Evolutionary conservation across 1,140 invertebrate species (phyloP), one percentile per base, ranked within the genome.

Genomic region (Eriosoma lanigerum): DNA sequence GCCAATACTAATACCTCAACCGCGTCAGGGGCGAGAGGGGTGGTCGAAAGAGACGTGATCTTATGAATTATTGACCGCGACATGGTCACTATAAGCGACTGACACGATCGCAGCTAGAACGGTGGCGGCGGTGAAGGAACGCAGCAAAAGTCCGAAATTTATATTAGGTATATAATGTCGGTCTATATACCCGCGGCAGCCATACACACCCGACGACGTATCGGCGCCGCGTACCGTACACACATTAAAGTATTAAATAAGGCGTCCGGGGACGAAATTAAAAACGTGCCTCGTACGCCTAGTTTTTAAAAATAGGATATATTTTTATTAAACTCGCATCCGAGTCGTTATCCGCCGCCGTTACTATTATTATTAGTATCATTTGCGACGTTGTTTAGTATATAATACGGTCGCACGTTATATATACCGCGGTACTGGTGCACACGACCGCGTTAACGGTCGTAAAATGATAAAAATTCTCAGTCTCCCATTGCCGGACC

Each of bases 401-500:
- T 38, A 38, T 38, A 38, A 38, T 38, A 38, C 32, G 13, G 38
- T 48, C 0, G 73, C 17, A 60, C 56, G 13, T 32, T 17, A 38
- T 24, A 60, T 26, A 62, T 54, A 38, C 24, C 73, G 38, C 73
- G 4, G 32, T 38, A 19, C n/a, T 26, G 58, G 13, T 60, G 58
- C 52, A 13, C 46, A n/a, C 66, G 66, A 26, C 66, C 56, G 32
- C 56, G 32, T 78, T 78, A 78, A 62, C 24, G 75, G 75, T 78
- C 75, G 75, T 78, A 78, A 78, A 78, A 78, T 78, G 75, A 48
- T 78, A 78, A 78, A 78, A 78, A 78, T 76, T 58, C 54, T 60
- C 73, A 3, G 13, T 17, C 50, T 26, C 72, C 26, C n/a, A n/a
- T n/a, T n/a, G n/a, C n/a, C n/a, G n/a, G n/a, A 38, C 8, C 3